Base-by-base conservation (phyloP, 2,888 invertebrate species). In the Acronicta aceris region DNA sequence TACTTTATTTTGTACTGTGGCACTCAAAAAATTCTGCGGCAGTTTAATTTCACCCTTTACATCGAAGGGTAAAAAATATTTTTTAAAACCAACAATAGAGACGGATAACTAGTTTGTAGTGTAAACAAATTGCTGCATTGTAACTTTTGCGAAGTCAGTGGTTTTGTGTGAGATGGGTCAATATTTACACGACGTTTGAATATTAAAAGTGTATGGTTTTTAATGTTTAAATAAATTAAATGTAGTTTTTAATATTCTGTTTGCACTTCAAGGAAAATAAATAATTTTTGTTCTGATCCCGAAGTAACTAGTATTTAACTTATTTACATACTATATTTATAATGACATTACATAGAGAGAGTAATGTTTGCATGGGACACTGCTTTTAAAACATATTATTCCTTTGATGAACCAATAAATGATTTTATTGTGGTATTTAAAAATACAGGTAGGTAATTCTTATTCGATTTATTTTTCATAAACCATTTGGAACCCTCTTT, bases 71-170 rank as follows among this genome's bases (percentile, higher is more conserved):
- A 85, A 85, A 89, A 89, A 85, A 85, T 82, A 83, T 86, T 89
- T 91, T 88, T 90, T 68, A 84, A 89, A 90, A 86, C 82, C 84
- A 90, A 93, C 92, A 92, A 92, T 87, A 78, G 85, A 84, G 82
- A 82, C 68, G 87, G 82, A 84, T 91, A 91, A 90, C 91, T 91
- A 90, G 89, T 90, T 89, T 88, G 86, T 82, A 90, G 89, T 93
- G 92, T 89, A 92, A 93, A 93, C 93, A 94, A 93, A 93, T 91
- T 91, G 89, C 81, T 87, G 82, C 72, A 87, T 91, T 90, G 87
- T 87, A 83, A 78, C 76, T 78, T 76, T 81, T 78, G 83, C 72
- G 68, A 71, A 74, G 78, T 70, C 73, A 69, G 74, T 78, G 81
- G 78, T 82, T 81, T 79, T 70, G 71, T 76, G 67, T 68, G 67